A percentile compares a stretch with the other conserved stretches of the same genome.
Conservation (phyloP, 2,797 vertebrate species). For the Meriones psammophilus region DNA sequence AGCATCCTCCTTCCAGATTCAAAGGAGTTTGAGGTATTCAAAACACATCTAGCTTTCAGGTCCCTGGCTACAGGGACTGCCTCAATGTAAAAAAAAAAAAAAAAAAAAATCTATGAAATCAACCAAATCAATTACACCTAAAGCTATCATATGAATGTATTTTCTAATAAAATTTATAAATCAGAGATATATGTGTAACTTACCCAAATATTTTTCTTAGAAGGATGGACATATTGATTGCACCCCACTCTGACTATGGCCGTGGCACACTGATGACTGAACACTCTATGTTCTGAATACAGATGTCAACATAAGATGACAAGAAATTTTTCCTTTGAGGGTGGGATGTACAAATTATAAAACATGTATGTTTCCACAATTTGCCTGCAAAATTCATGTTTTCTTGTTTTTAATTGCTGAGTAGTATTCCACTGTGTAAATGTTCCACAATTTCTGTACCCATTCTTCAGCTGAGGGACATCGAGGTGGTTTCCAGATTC, state of each 20-base stretch:
- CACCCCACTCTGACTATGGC: constrained; percentile 3
- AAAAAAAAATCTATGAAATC: constrained; percentile 60
- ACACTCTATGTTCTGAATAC: background rate
- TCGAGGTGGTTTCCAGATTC: too few relatives aligned
- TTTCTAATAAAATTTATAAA: constrained; percentile 78
- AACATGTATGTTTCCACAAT: constrained; percentile 35
- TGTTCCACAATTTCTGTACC: too few relatives aligned
- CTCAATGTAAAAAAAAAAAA: constrained; percentile 54
- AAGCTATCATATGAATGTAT: constrained; percentile 60
- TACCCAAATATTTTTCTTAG: constrained; percentile 23
- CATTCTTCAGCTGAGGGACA: too few relatives aligned
- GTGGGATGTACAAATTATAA: constrained; percentile 19
- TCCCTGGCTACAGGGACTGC: background rate
- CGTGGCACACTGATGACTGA: background rate
- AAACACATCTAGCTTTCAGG: constrained; percentile 57
- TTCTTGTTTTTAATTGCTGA: too few relatives aligned
- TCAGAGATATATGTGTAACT: constrained; percentile 55
- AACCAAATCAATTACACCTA: constrained; percentile 70
- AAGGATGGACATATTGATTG: constrained; percentile 33
- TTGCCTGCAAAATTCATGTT: too few relatives aligned
- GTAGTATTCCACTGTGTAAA: too few relatives aligned
- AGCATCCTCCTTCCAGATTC: constrained; percentile 52
- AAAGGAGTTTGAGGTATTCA: constrained; percentile 51
- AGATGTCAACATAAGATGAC: constrained; percentile 64
- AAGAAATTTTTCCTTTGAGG: constrained; percentile 54